Evolutionary conservation across 2,113 vertebrate genomes (phyloP).

Genomic region (Lipophrys pholis): DNA sequence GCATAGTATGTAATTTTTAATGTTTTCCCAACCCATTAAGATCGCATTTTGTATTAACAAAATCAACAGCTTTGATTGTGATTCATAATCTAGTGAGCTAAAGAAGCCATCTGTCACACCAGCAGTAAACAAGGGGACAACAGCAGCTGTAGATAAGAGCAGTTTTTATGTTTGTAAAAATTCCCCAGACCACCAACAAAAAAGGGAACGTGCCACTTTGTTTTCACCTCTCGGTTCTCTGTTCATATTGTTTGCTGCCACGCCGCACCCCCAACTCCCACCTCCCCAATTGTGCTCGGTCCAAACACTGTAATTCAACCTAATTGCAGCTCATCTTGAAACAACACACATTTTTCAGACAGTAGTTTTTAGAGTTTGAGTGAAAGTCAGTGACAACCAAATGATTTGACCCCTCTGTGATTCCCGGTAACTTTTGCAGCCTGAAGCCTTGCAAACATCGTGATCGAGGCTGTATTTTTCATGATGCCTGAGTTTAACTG

Average conservation of each 20-base stretch:
- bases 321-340: slow-evolving; percentile 12
- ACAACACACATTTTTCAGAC: background rate
- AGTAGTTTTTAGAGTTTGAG: background rate
- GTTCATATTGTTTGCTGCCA: background rate
- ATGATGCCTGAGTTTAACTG: slow-evolving; percentile 20
- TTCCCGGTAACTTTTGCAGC: slow-evolving; percentile 4
- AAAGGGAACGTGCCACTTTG: background rate
- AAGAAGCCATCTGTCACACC: slow-evolving; percentile 22
- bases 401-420: background rate
- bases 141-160: slow-evolving; percentile 9
- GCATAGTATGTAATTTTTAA: background rate
- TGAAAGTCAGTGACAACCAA: background rate
- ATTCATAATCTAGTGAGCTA: background rate
- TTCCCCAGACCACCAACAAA: background rate
- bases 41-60: background rate
- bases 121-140: slow-evolving; percentile 6
- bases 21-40: background rate
- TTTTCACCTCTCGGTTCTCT: background rate
- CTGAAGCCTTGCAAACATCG: background rate
- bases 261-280: no score
- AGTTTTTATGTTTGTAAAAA: slow-evolving; percentile 4
- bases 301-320: slow-evolving; percentile 17
- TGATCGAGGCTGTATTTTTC: slow-evolving; percentile 13
- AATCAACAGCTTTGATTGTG: background rate
- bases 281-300: background rate